phyloP scores from a whole-genome alignment of 1,140 invertebrate genomes.

The Phymastichus coffea region DNA sequence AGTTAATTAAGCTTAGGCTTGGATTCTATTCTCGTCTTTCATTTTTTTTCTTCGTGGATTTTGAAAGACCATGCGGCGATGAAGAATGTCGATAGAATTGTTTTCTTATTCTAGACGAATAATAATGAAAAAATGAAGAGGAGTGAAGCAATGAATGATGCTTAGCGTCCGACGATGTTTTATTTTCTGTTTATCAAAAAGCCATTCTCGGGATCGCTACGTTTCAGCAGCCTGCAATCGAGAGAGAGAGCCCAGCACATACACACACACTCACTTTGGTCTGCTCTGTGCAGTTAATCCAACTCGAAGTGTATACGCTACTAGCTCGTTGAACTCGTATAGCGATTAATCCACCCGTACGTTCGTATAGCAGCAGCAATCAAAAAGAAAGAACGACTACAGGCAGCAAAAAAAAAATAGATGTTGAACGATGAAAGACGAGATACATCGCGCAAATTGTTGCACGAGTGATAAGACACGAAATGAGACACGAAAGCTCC shows the following conservation, averaged over 20 bases:
- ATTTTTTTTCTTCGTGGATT: too few relatives aligned
- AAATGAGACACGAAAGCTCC: background rate
- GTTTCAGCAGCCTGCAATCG: background rate
- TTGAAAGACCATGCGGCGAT: too few relatives aligned
- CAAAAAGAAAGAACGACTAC: background rate
- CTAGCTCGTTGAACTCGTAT: background rate
- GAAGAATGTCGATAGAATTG: too few relatives aligned
- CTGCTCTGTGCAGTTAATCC: conserved; percentile 1
- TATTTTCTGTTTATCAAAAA: too few relatives aligned
- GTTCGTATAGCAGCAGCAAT: background rate
- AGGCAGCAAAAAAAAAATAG: background rate
- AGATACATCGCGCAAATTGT: background rate
- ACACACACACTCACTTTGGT: too few relatives aligned
- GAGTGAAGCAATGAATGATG: too few relatives aligned
- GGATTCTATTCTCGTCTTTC: conserved; percentile 8
- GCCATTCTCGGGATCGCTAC: too few relatives aligned
- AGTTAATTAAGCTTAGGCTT: conserved; percentile 14
- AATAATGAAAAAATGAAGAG: too few relatives aligned
- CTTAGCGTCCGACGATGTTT: too few relatives aligned
- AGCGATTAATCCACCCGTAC: conserved; percentile 11
- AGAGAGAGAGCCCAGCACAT: background rate
- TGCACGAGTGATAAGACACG: background rate
- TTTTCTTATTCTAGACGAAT: too few relatives aligned
- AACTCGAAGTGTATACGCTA: background rate
- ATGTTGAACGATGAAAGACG: too few relatives aligned